Evolutionary conservation across 2,888 invertebrate genomes (phyloP), one percentile per base, ranked within the genome.

Genomic region (Desoria tigrina): DNA sequence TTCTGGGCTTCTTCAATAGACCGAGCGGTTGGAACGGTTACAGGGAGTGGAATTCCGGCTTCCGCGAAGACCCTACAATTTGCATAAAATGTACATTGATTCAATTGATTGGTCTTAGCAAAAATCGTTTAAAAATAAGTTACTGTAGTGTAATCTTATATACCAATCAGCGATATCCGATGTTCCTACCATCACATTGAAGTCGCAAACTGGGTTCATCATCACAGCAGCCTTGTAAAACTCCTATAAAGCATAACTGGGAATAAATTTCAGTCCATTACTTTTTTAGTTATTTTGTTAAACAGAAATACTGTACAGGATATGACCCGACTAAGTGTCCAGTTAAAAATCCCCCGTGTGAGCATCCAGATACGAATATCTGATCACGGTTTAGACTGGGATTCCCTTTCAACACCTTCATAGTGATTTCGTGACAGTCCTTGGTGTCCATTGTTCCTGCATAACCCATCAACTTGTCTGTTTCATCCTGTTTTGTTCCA

Each of bases 131-230:
- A n/a, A n/a, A n/a, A 55, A 32, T 16, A n/a, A 18, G n/a, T n/a
- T n/a, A n/a, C n/a, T n/a, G n/a, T n/a, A n/a, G n/a, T n/a, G n/a
- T n/a, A n/a, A n/a, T n/a, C n/a, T n/a, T n/a, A n/a, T n/a, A 11
- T 58, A 58, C 94, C 93, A 94, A 79, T 94, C 94, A n/a, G 90
- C 87, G 68, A 94, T 94, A 82, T 94, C 94, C 32, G 90, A 86
- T 27, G 84, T 82, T 45, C 85, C 84, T 77, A 84, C 82, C 89
- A 90, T 90, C 14, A 86, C 83, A 11, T 87, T 84, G 54, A 94
- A 81, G 82, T 94, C 91, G 64, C 85, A 85, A 0, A 93, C 93
- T 6, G 94, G 94, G 80, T 95, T 94, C 69, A 90, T 82, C 28
- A 87, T 84, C 0, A 88, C 87, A 2, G 90, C 90, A 2, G 86